These are phyloP conservation scores for Drosophila quasianomalipes DNA, from an alignment of 2,888 invertebrate species.

Conservation along the genomic window DNA sequence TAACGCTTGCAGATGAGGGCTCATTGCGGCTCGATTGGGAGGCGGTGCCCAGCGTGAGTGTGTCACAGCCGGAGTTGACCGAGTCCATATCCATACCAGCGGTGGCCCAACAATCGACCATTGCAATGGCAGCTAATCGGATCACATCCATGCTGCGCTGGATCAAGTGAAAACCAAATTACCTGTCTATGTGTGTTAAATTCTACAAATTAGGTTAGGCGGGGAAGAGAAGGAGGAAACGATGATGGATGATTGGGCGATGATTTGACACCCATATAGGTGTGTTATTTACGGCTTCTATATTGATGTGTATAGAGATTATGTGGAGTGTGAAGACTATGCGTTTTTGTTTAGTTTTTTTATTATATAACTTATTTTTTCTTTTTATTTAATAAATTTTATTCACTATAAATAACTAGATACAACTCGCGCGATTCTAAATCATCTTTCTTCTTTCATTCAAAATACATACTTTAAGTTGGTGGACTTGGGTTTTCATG, in stretches of 20 bases:
- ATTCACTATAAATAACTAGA: conserved; percentile 74
- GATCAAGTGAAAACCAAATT: conserved; percentile 75
- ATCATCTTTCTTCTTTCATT: conserved; percentile 23
- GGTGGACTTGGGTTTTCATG: conserved; percentile 41
- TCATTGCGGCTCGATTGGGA: conserved; percentile 93
- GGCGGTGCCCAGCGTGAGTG: conserved; percentile 86
- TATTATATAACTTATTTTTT: conserved; percentile 70
- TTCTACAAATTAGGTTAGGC: conserved; percentile 66
- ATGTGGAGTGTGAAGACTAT: conserved; percentile 14
- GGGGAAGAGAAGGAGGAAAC: not conserved
- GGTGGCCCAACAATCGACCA: conserved; percentile 86
- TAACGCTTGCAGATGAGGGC: conserved; percentile 86
- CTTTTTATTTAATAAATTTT: conserved; percentile 74
- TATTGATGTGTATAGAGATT: conserved; percentile 13
- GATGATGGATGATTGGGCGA: not conserved
- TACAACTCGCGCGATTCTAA: conserved; percentile 56
- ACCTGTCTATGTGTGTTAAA: conserved; percentile 47
- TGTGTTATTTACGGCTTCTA: conserved; percentile 10
- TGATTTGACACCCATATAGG: not conserved
- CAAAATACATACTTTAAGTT: conserved; percentile 51
- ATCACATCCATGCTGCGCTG: conserved; percentile 92
- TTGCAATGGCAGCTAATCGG: conserved; percentile 92
- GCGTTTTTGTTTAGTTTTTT: conserved; percentile 36
- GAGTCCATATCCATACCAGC: conserved; percentile 74
- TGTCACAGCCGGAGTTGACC: conserved; percentile 73